Evolutionary conservation across 2,113 vertebrate genomes (phyloP).

Genomic region (Aphyosemion australe): DNA sequence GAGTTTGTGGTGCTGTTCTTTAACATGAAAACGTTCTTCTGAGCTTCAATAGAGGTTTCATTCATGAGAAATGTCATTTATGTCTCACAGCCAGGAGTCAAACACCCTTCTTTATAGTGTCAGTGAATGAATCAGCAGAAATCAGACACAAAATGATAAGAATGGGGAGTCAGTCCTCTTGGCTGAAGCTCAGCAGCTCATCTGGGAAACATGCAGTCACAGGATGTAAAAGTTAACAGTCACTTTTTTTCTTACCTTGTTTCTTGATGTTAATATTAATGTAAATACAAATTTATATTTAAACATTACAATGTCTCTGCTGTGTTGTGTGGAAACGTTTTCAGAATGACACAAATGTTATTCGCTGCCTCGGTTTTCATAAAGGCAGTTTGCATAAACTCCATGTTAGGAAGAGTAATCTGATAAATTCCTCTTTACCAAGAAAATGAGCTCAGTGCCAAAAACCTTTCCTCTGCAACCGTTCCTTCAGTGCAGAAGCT

Average conservation of each 20-base stretch:
- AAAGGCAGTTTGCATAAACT: no score
- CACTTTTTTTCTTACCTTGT: constrained; percentile 82
- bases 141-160: constrained; percentile 24
- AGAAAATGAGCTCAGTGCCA: no score
- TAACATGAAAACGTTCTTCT: constrained; percentile 59
- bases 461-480: no score
- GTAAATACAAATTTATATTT: constrained; percentile 99
- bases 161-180: constrained; percentile 40
- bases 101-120: constrained; percentile 17
- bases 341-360: no score
- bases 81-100: constrained; percentile 49
- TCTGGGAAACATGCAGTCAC: constrained; percentile 66
- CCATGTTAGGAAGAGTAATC: no score
- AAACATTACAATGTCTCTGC: constrained; percentile 76
- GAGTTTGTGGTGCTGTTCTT: constrained; percentile 61
- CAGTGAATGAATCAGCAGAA: constrained; percentile 46
- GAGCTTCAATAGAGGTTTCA: constrained; percentile 39
- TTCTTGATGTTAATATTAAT: constrained; percentile 91
- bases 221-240: constrained; percentile 81
- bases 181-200: constrained; percentile 43
- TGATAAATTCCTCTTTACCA: no score
- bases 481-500: no score
- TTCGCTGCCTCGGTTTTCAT: no score
- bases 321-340: constrained; percentile 4
- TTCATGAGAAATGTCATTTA: constrained; percentile 53